Evolutionary conservation across 2,888 invertebrate genomes (phyloP).

Genomic region (Altica lythri): DNA sequence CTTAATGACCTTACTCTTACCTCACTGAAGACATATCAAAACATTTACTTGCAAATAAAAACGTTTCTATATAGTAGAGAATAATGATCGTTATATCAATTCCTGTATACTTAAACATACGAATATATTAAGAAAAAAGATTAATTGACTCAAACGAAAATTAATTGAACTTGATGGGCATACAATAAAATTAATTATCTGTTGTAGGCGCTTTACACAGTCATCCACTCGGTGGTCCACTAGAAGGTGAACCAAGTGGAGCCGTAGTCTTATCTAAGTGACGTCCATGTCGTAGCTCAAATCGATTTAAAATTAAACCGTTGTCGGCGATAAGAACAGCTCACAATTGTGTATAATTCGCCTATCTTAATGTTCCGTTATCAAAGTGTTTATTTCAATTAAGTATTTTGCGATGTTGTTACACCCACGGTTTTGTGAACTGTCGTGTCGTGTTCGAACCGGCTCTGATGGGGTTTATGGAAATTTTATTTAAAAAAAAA

Average conservation of each 20-base stretch:
- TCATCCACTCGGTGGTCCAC: slow-evolving; percentile 22
- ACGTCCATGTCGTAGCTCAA: slow-evolving; percentile 53
- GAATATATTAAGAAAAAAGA: too few relatives aligned
- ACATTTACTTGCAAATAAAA: too few relatives aligned
- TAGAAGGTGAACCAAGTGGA: slow-evolving; percentile 4
- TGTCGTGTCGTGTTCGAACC: slow-evolving; percentile 3
- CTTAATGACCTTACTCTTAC: too few relatives aligned
- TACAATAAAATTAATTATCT: slow-evolving; percentile 18
- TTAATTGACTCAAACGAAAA: slow-evolving; percentile 17
- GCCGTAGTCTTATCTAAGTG: slow-evolving; percentile 51
- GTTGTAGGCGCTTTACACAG: slow-evolving; percentile 17
- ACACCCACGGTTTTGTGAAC: slow-evolving; percentile 43
- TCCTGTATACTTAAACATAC: too few relatives aligned
- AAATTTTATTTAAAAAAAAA: background rate
- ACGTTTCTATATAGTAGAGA: too few relatives aligned
- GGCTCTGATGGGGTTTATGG: background rate
- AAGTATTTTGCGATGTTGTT: slow-evolving; percentile 55
- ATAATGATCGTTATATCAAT: too few relatives aligned
- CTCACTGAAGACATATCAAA: too few relatives aligned
- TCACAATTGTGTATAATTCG: slow-evolving; percentile 48
- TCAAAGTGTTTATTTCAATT: slow-evolving; percentile 53
- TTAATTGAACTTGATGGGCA: slow-evolving; percentile 21
- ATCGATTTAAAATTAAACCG: slow-evolving; percentile 59
- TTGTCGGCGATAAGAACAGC: slow-evolving; percentile 53
- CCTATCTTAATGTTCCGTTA: slow-evolving; percentile 55